Base-by-base conservation (phyloP, 1,140 invertebrate genomes). In the Xylocopa sonorina region DNA sequence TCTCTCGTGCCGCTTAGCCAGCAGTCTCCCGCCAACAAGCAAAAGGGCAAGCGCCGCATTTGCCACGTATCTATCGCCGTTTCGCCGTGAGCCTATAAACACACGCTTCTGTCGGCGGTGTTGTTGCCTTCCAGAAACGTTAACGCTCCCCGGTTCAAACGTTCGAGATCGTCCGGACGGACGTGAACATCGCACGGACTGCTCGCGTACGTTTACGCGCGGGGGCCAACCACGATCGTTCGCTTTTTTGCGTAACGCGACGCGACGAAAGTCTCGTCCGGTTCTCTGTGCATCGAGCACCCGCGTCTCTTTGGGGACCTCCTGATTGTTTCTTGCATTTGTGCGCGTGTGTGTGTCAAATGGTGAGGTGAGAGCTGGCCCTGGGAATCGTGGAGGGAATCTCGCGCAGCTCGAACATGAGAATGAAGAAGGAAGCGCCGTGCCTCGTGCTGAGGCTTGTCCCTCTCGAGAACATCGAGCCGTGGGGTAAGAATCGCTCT, bases 401-500 rank as follows among this genome's bases (percentile, higher is more conserved):
- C 72, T 78, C 34, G 46, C 48, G 24, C n/a, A 58, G 27, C 48
- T 32, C 41, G 38, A 94, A 93, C 85, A 95, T 95, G 95, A 94
- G 94, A 92, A 94, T 95, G 88, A 95, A 95, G 91, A 93, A 95
- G 89, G 93, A 94, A 89, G 94, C 94, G 76, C 94, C 94, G 84
- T 95, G 95, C 87, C 93, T 95, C 72, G 94, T 95, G 46, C 90
- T 95, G 27, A 92, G 94, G 82, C 94, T 95, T 72, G 93, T 94
- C 84, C 94, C 94, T 76, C 88, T 95, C 46, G 89, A 91, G 71
- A 88, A 90, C 67, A 88, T 92, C 58, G 93, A 93, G 60, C 90
- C 92, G 79, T 93, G 93, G 90, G 92, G 94, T 94, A 92, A 89
- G 93, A 55, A 9, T 18, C 5, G 12, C 58, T 53, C 58, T 21